Conservation (phyloP, 2,113 vertebrate species). For the Daboia siamensis region DNA sequence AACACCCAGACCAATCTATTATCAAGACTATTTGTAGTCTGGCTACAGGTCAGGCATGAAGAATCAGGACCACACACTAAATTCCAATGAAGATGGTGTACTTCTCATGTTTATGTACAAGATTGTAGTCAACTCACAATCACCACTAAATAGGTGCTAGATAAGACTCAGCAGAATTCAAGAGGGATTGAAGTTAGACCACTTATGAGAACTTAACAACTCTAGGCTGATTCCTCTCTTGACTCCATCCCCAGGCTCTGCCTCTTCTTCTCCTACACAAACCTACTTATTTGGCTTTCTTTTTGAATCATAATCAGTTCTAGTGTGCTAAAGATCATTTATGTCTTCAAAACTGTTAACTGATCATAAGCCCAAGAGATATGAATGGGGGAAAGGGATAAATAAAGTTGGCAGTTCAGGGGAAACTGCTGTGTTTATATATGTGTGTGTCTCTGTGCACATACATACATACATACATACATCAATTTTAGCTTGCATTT, state of each 20-base stretch:
- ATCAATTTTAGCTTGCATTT: conserved; percentile 24
- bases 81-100: no score
- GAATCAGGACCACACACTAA: no score
- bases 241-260: neutral
- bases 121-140: no score
- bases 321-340: neutral
- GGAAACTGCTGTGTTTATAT: neutral
- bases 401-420: neutral
- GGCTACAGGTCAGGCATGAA: no score
- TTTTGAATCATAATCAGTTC: neutral
- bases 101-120: no score
- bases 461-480: neutral
- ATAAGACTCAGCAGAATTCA: neutral
- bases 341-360: neutral
- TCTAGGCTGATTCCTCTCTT: neutral
- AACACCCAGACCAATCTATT: no score
- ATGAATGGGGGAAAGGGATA: neutral
- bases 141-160: neutral
- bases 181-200: neutral
- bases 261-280: neutral
- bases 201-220: neutral
- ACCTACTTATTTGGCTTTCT: neutral
- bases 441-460: neutral
- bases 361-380: conserved; percentile 3
- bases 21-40: no score